Conservation (phyloP, 2,113 vertebrate genomes). For the Ia io region DNA sequence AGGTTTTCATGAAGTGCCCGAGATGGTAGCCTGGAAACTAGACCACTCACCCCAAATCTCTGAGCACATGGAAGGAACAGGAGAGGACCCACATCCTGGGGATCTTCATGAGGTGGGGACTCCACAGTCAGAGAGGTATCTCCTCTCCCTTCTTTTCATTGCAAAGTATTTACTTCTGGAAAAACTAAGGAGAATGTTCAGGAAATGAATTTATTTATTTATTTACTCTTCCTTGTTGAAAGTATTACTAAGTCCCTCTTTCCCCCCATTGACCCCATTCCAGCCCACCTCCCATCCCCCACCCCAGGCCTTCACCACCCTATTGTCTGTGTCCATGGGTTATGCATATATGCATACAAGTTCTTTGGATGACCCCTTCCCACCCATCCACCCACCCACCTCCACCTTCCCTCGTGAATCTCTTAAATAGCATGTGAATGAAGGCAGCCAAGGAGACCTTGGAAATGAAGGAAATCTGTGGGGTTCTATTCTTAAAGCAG, state of each 20-base stretch:
- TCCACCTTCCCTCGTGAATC: neutral
- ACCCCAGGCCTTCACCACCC: too few relatives aligned
- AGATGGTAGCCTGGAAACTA: neutral
- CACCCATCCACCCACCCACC: too few relatives aligned
- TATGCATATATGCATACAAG: too few relatives aligned
- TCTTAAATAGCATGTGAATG: neutral
- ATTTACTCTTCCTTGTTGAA: too few relatives aligned
- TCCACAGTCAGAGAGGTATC: neutral
- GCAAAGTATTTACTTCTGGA: neutral
- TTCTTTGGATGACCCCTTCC: too few relatives aligned
- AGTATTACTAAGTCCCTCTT: too few relatives aligned
- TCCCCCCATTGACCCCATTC: too few relatives aligned
- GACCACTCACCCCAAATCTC: neutral
- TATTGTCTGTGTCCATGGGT: too few relatives aligned
- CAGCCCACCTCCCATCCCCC: too few relatives aligned
- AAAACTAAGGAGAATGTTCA: neutral
- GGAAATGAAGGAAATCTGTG: neutral
- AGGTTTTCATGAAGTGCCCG: neutral
- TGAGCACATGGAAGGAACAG: neutral
- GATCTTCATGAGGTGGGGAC: neutral
- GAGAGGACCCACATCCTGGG: neutral
- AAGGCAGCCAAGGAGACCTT: neutral
- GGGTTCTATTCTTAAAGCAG: conserved; percentile 7
- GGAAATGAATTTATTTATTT: neutral
- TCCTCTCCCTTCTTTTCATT: neutral